A percentile compares a stretch with the other conserved stretches of the same genome.
These are phyloP conservation scores for Protodeltote pygarga DNA, from an alignment of 2,888 invertebrate species.

Conservation along the genomic window DNA sequence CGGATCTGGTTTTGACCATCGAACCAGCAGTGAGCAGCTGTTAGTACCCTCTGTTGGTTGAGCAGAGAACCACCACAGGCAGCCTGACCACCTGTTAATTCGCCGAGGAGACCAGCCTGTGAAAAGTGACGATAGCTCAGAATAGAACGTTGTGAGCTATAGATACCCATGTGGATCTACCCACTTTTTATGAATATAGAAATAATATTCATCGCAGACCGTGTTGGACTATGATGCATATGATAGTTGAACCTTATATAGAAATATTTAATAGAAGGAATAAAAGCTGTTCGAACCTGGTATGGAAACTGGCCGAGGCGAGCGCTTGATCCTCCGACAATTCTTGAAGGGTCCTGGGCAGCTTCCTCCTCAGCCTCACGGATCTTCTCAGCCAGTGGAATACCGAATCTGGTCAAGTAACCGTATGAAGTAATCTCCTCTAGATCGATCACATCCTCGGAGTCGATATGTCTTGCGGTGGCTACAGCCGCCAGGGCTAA, in stretches of 20 bases:
- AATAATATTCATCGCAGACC: no score
- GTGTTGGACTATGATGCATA: no score
- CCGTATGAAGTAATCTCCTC: slow-evolving; percentile 45
- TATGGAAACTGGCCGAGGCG: slow-evolving; percentile 43
- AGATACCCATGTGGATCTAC: no score
- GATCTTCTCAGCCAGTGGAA: slow-evolving; percentile 46
- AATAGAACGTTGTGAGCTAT: no score
- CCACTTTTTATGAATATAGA: no score
- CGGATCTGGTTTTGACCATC: no score
- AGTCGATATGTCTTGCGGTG: slow-evolving; percentile 23
- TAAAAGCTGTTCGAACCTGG: slow-evolving; percentile 37
- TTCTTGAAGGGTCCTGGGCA: slow-evolving; percentile 32
- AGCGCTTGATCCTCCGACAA: slow-evolving; percentile 45
- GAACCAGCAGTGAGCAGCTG: slow-evolving; percentile 66
- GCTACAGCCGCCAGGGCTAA: slow-evolving; percentile 36
- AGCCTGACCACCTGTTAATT: slow-evolving; percentile 22
- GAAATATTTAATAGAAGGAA: neutral
- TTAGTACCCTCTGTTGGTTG: slow-evolving; percentile 53
- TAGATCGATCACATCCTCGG: slow-evolving; percentile 24
- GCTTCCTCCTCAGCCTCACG: slow-evolving; percentile 36
- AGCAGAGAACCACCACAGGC: slow-evolving; percentile 67
- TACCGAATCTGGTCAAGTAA: slow-evolving; percentile 44
- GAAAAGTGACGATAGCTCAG: no score
- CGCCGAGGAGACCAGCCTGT: slow-evolving; percentile 50
- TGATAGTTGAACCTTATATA: no score